Conservation (phyloP, 1,140 invertebrate genomes). For the Hylyphantes graminicola region DNA sequence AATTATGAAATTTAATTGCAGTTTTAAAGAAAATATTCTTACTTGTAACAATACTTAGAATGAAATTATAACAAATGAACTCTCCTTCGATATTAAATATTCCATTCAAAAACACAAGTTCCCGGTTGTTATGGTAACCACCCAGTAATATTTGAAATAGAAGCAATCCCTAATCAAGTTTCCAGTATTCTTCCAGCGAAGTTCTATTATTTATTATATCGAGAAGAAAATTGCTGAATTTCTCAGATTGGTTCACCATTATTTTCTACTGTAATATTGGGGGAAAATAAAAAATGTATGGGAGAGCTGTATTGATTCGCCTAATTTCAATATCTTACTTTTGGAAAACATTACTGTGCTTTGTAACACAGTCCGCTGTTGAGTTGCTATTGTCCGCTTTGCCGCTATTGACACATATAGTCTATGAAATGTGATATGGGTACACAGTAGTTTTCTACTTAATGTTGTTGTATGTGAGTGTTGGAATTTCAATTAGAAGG, state of each 20-base stretch:
- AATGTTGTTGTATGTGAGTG: too few species aligned
- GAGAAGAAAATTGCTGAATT: background rate
- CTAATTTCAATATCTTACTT: background rate
- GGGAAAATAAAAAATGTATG: conserved; percentile 10
- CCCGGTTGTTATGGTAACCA: conserved; percentile 3
- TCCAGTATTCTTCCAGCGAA: background rate
- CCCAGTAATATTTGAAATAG: conserved; percentile 21
- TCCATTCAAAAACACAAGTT: background rate
- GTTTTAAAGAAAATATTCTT: too few species aligned
- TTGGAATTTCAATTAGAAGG: too few species aligned
- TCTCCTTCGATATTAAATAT: background rate
- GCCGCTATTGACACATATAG: too few species aligned
- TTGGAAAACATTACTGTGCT: background rate
- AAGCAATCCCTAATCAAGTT: conserved; percentile 5
- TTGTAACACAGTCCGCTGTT: background rate
- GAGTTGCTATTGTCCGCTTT: too few species aligned
- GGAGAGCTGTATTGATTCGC: background rate
- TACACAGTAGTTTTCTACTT: too few species aligned
- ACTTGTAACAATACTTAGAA: too few species aligned
- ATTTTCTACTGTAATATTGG: background rate
- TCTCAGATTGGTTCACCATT: conserved; percentile 3
- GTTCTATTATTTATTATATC: background rate
- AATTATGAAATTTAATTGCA: too few species aligned
- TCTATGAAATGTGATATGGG: too few species aligned
- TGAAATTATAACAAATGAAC: too few species aligned